Evolutionary conservation across 2,888 invertebrate species (phyloP).

Genomic region (Trachelus iudaicus): DNA sequence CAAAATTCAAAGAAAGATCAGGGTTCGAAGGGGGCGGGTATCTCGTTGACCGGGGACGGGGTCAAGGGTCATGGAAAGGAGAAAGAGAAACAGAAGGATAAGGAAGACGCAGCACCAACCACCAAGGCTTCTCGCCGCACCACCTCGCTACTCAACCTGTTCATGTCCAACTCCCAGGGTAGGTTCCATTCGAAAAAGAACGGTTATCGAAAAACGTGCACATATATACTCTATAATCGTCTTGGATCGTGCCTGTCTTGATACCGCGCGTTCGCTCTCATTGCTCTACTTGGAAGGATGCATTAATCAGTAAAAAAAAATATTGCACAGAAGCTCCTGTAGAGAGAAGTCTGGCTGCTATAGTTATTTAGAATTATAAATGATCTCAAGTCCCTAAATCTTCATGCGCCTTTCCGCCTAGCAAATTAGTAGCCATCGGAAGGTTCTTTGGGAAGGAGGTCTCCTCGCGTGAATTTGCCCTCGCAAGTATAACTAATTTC

Average conservation of each 20-base stretch:
- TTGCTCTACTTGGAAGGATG: neutral
- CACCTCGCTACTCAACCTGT: conserved; percentile 93
- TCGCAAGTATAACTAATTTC: too few species aligned
- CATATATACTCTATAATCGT: neutral
- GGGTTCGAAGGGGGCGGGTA: conserved; percentile 59
- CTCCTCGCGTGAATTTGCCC: neutral
- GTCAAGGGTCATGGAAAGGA: conserved; percentile 50
- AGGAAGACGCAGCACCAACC: conserved; percentile 45
- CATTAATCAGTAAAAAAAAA: neutral
- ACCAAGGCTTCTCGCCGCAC: conserved; percentile 90
- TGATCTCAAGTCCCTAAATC: neutral
- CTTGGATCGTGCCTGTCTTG: conserved; percentile 1
- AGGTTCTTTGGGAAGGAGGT: neutral
- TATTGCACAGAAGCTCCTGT: neutral
- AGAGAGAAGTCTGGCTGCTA: neutral
- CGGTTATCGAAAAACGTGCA: conserved; percentile 2
- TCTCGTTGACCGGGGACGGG: conserved; percentile 53
- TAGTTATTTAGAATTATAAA: neutral
- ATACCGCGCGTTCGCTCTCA: neutral
- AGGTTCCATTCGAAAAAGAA: conserved; percentile 62
- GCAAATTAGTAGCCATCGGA: neutral
- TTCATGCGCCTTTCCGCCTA: too few species aligned
- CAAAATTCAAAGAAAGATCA: conserved; percentile 60
- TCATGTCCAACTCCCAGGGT: conserved; percentile 96
- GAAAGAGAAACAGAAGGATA: conserved; percentile 52